These are phyloP conservation scores for Andrena bucephala DNA, from an alignment of 2,888 invertebrate species.

Conservation along the genomic window DNA sequence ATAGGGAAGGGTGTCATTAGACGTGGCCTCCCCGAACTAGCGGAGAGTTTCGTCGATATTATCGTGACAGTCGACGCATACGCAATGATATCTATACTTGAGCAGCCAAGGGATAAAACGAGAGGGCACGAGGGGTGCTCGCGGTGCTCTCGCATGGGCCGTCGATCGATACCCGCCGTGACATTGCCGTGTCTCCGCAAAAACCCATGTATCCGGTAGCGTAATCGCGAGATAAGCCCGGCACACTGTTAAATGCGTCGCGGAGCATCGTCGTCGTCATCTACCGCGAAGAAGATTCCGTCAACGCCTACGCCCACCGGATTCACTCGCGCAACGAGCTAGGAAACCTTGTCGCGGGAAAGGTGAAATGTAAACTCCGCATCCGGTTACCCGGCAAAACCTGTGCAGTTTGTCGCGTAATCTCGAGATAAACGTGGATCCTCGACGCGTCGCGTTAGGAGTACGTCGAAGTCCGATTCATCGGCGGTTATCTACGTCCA, in stretches of 20 bases:
- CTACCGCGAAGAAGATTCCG: no score
- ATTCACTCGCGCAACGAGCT: no score
- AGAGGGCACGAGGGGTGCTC: slow-evolving; percentile 45
- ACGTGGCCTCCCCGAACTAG: not conserved
- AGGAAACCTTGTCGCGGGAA: not conserved
- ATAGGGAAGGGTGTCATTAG: slow-evolving; percentile 25
- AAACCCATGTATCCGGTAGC: slow-evolving; percentile 23
- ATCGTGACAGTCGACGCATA: slow-evolving; percentile 48
- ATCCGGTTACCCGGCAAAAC: not conserved
- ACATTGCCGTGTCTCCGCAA: slow-evolving; percentile 48
- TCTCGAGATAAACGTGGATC: not conserved
- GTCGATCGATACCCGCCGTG: slow-evolving; percentile 57
- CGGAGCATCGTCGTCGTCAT: not conserved
- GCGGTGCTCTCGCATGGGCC: slow-evolving; percentile 14
- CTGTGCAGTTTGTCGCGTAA: not conserved
- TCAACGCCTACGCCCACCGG: no score
- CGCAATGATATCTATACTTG: slow-evolving; percentile 51
- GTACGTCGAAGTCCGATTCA: no score
- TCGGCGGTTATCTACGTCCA: no score
- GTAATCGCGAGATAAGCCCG: slow-evolving; percentile 28
- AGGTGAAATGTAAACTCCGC: slow-evolving; percentile 2
- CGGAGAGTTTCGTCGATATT: slow-evolving; percentile 43
- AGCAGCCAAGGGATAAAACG: slow-evolving; percentile 53
- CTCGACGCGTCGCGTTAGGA: no score
- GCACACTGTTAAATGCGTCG: not conserved